These are phyloP conservation scores for Diadema setosum DNA, from an alignment of 35 echinoderm and acorn worm genomes.

Conservation along the genomic window DNA sequence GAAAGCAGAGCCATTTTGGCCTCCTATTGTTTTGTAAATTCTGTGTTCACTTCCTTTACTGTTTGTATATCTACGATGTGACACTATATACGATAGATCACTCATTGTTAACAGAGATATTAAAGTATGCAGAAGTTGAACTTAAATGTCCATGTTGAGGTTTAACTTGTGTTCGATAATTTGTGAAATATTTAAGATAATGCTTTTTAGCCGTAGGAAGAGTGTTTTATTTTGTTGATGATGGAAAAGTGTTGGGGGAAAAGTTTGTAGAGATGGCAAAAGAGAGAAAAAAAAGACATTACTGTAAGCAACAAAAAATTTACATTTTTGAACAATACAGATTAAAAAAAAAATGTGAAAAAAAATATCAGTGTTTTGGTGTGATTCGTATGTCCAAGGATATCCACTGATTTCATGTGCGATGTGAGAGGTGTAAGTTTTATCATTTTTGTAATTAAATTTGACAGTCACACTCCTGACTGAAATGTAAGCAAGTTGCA, in stretches of 20 bases:
- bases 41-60: background rate
- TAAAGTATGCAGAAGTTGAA: too few relatives aligned
- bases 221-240: conserved; percentile 1
- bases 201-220: background rate
- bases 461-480: too few relatives aligned
- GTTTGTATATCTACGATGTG: background rate
- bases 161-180: background rate
- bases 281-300: background rate
- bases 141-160: too few relatives aligned
- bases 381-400: background rate
- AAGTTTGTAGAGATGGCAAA: too few relatives aligned
- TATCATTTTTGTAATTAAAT: too few relatives aligned
- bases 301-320: conserved; percentile 2
- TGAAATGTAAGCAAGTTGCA: too few relatives aligned
- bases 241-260: too few relatives aligned
- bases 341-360: conserved; percentile 3
- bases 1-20: background rate
- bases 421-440: background rate
- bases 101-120: too few relatives aligned
- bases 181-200: conserved; percentile 3
- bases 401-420: background rate
- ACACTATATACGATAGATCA: too few relatives aligned
- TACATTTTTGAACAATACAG: conserved; percentile 12
- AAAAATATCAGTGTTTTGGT: background rate
- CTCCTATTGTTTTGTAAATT: background rate